Evolutionary conservation across 1,140 invertebrate species (phyloP), one percentile per base, ranked within the genome.

Genomic region (Micrasema minimum): DNA sequence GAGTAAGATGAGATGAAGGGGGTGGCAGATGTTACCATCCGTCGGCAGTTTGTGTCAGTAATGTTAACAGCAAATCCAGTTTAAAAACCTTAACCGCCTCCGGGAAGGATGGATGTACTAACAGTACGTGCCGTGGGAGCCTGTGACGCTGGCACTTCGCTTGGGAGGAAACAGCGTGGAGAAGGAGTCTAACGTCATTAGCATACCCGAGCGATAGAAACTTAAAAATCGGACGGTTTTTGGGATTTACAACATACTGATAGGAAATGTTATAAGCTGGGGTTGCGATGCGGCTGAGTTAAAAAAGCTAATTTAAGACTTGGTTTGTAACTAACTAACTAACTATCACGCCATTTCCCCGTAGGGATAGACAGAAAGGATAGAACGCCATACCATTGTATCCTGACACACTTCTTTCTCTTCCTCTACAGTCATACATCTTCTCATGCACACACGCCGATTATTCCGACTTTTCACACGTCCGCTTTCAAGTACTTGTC

Each of bases 131-230:
- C 48, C 48, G 16, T 20, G 12, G 16, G 10, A 31, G 26, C 7
- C 14, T 11, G 14, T 16, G 48, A 51, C 16, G 16, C 41, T 38
- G 37, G 11, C 37, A 14, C 43, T 4, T n/a, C n/a, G n/a, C n/a
- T n/a, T n/a, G n/a, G n/a, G 14, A 18, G 41, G 22, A 16, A 38
- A 66, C 45, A 26, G 46, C 18, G 50, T 7, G 41, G 50, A 41
- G 16, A 22, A 43, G 37, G 53, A 66, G 59, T 69, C 66, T 69
- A 72, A 72, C 66, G 59, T 68, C 66, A 69, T 72, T 72, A 72
- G 71, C 71, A 72, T 72, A 69, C 66, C 66, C 67, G 68, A 69
- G 67, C 43, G 57, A 41, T 38, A 43, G 45, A 35, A 20, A 46
- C 57, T 69, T 69, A 69, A 69, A 62, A 69, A 69, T 69, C 57